Percentiles rank a stretch among this genome's conserved stretches.
phyloP scores from a whole-genome alignment of 1,140 invertebrate genomes.

The Calosoma granatense region DNA sequence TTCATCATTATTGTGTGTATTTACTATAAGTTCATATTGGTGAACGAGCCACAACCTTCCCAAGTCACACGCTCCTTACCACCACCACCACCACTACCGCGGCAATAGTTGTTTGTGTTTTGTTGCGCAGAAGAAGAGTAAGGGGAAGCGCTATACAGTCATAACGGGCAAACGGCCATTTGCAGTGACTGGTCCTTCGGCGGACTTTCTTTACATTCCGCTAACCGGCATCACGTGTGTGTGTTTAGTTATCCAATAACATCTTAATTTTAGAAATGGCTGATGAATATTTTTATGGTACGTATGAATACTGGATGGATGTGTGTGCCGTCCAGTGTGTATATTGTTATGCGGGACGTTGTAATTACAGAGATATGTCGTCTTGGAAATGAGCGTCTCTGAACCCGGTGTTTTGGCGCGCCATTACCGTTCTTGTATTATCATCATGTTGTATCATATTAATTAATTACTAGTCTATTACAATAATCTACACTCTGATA shows the following conservation, averaged over 20 bases:
- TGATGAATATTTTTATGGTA: slow-evolving; percentile 35
- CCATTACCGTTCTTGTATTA: slow-evolving; percentile 24
- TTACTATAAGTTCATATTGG: too few relatives aligned
- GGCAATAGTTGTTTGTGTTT: background rate
- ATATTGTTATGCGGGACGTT: slow-evolving; percentile 12
- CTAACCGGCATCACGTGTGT: slow-evolving; percentile 11
- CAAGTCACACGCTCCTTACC: too few relatives aligned
- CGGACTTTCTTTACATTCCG: slow-evolving; percentile 10
- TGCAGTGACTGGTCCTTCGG: background rate
- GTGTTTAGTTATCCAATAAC: slow-evolving; percentile 8
- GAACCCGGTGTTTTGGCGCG: slow-evolving; percentile 32
- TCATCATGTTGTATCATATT: slow-evolving; percentile 14
- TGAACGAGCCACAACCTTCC: too few relatives aligned
- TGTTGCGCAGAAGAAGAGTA: background rate
- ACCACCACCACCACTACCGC: too few relatives aligned
- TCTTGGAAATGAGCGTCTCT: slow-evolving; percentile 15
- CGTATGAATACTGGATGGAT: slow-evolving; percentile 19
- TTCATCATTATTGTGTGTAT: too few relatives aligned
- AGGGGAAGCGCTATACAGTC: slow-evolving; percentile 4
- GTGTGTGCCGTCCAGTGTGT: background rate
- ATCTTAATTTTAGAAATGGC: slow-evolving; percentile 24
- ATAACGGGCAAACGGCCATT: slow-evolving; percentile 4
- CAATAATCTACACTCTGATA: too few relatives aligned
- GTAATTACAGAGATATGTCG: slow-evolving; percentile 16
- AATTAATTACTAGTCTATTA: background rate